Evolutionary conservation across 2,888 invertebrate genomes (phyloP), one percentile per base, ranked within the genome.

Genomic region (Drosophila sordidula): DNA sequence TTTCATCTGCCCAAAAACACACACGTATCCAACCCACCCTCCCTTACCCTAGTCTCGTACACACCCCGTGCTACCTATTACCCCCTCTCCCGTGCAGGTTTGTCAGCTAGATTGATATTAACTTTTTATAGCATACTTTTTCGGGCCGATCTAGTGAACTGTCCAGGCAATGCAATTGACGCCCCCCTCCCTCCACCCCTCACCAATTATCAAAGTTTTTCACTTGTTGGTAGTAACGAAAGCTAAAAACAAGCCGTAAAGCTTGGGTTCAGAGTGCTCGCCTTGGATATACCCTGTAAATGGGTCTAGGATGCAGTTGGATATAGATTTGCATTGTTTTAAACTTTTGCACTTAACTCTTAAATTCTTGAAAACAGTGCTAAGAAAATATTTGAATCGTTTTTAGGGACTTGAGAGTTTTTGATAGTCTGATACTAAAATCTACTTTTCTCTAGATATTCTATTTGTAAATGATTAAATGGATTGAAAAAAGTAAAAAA

Each of bases 51-150:
- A 26, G 6, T 6, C 25, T 6, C 25, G 25, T 6, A 8, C 26
- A 29, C 26, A 29, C 26, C 8, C 26, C 26, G 26, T 29, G 26
- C 26, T 29, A 29, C 26, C 29, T 29, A 9, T 29, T 29, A 29
- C n/a, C 32, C 4, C 2, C 22, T 4, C 39, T 36, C 3, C 38
- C 34, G 52, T 41, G 36, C 67, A 51, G 57, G 47, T 44, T 41
- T 71, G 63, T 78, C 36, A 26, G 61, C 73, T 73, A 64, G 80
- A 81, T 83, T 87, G 70, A 87, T 87, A 80, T 81, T 87, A 77
- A 74, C 74, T 83, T 75, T 76, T 71, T 67, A 65, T 77, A 56
- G 67, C 65, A 68, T 62, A 73, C 78, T 80, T 78, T 69, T 67
- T 25, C 55, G 75, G 64, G 44, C 49, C 25, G 44, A 55, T 38